Evolutionary conservation across 2,797 vertebrate genomes (phyloP).

Genomic region (Pangasius macronema): DNA sequence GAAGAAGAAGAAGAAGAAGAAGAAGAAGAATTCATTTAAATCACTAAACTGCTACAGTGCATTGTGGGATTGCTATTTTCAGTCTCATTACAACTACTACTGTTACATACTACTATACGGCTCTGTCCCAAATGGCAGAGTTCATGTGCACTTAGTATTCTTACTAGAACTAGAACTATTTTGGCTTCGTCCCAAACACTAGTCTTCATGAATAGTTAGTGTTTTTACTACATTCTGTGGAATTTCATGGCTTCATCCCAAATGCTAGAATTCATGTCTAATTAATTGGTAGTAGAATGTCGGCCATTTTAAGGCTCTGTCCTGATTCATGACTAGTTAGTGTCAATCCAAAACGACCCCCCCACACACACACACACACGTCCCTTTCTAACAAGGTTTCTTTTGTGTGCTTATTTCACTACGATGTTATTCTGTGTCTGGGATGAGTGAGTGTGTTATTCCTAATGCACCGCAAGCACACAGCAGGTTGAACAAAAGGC

Average conservation of each 20-base stretch:
- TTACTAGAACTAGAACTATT: background rate
- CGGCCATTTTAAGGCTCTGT: background rate
- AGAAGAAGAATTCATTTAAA: background rate
- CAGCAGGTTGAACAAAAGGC: background rate
- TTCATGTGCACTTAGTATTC: background rate
- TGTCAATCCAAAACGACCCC: background rate
- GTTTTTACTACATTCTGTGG: background rate
- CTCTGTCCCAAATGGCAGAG: background rate
- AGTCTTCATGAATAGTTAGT: background rate
- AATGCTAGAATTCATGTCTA: background rate
- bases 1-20: background rate
- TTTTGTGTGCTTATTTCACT: background rate
- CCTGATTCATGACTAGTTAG: background rate
- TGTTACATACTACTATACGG: background rate
- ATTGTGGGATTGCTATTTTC: background rate
- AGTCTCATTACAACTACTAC: background rate
- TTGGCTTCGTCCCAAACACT: background rate
- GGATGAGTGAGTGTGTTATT: background rate
- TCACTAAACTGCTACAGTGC: background rate
- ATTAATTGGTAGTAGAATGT: background rate
- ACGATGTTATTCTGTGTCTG: background rate
- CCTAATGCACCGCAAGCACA: background rate
- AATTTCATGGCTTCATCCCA: background rate
- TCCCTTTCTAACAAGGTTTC: background rate
- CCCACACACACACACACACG: background rate